Percentiles rank a stretch among this genome's conserved stretches.
These are phyloP conservation scores for Temnothorax nylanderi DNA, from an alignment of 1,140 invertebrate genomes.

Conservation along the genomic window DNA sequence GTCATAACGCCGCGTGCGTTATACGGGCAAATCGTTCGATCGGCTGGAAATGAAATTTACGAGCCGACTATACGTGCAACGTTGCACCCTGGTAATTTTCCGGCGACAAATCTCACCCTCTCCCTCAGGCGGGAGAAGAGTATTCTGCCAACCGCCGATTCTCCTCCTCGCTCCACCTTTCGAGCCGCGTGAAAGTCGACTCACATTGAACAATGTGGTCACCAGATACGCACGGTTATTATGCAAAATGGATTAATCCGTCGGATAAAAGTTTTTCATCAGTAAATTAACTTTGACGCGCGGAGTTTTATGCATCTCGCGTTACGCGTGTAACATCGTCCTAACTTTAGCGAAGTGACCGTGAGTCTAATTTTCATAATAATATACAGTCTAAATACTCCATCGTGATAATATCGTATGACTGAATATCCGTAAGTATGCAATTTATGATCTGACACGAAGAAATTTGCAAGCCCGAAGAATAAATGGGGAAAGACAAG, in stretches of 20 bases:
- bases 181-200: slow-evolving; percentile 10
- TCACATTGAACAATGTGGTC: slow-evolving; percentile 1
- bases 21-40: slow-evolving; percentile 54
- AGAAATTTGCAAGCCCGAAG: too few relatives aligned
- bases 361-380: background rate
- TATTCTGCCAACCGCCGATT: background rate
- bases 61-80: slow-evolving; percentile 32
- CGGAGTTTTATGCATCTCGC: background rate
- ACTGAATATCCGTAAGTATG: background rate
- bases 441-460: background rate
- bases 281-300: background rate
- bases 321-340: background rate
- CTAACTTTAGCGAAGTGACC: background rate
- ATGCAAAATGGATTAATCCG: slow-evolving; percentile 4
- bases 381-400: background rate
- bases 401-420: background rate
- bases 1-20: slow-evolving; percentile 50
- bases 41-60: slow-evolving; percentile 54
- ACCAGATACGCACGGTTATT: background rate
- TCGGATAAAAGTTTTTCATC: background rate
- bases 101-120: slow-evolving; percentile 69
- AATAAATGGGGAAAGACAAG: background rate
- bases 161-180: slow-evolving; percentile 18
- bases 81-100: slow-evolving; percentile 68
- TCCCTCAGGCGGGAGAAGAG: background rate